Evolutionary conservation across 2,888 invertebrate species (phyloP).

Genomic region (Drosophila helvetica): DNA sequence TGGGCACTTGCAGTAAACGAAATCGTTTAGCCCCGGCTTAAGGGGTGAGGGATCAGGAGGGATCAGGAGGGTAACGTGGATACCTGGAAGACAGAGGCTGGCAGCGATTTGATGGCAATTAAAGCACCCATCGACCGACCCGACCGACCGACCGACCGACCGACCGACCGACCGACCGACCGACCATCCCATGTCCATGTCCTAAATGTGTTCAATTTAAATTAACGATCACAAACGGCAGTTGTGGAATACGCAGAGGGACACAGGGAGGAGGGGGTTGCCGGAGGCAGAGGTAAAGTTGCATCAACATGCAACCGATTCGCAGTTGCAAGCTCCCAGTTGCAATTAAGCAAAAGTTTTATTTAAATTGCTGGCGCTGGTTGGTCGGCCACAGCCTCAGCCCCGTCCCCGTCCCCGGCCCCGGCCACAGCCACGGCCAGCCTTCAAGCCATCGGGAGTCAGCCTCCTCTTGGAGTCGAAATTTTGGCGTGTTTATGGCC

Average conservation of each 20-base stretch:
- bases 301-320: slow-evolving; percentile 56
- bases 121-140: slow-evolving; percentile 54
- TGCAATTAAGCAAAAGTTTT: slow-evolving; percentile 78
- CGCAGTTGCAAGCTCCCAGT: slow-evolving; percentile 52
- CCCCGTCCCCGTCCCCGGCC: too few relatives aligned
- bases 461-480: slow-evolving; percentile 10
- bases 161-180: slow-evolving; percentile 21
- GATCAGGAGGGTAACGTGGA: background rate
- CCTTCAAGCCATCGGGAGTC: too few relatives aligned
- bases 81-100: slow-evolving; percentile 2
- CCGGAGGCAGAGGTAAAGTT: slow-evolving; percentile 30
- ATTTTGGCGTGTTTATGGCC: slow-evolving; percentile 56
- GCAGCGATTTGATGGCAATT: slow-evolving; percentile 61
- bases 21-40: slow-evolving; percentile 67
- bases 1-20: slow-evolving; percentile 78
- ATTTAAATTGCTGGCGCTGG: slow-evolving; percentile 75
- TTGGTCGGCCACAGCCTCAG: slow-evolving; percentile 5
- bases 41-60: slow-evolving; percentile 10
- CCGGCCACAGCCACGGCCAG: background rate
- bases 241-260: slow-evolving; percentile 16
- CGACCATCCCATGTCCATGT: slow-evolving; percentile 55
- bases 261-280: slow-evolving; percentile 5
- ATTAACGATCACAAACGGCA: slow-evolving; percentile 72
- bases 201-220: slow-evolving; percentile 78
- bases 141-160: slow-evolving; percentile 33